Conservation (phyloP, 1,140 invertebrate genomes). For the Drosophila nigrodunni region DNA sequence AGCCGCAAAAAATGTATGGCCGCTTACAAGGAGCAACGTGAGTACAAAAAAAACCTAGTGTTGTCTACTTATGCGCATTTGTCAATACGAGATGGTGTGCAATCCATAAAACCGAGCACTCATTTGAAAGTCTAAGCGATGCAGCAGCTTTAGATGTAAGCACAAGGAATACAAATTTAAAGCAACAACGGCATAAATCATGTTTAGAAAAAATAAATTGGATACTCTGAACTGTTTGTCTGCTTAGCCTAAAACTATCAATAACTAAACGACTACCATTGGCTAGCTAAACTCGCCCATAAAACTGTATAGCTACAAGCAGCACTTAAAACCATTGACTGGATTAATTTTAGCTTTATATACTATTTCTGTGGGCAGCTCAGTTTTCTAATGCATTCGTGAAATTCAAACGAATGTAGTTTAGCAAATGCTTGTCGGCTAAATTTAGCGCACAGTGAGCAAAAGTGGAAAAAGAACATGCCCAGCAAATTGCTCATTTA, state of each 20-base stretch:
- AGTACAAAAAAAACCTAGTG: background rate
- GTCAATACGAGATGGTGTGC: constrained; percentile 39
- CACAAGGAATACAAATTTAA: background rate
- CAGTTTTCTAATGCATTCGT: constrained; percentile 44
- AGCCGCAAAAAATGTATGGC: constrained; percentile 59
- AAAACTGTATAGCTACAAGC: background rate
- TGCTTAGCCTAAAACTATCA: background rate
- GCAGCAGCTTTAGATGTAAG: constrained; percentile 12
- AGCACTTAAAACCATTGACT: constrained; percentile 6
- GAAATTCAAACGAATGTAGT: constrained; percentile 7
- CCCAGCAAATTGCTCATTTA: constrained; percentile 79
- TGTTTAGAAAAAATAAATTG: background rate
- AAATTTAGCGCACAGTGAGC: constrained; percentile 60
- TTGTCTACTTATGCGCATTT: constrained; percentile 56
- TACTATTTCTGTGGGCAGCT: background rate
- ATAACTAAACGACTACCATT: background rate
- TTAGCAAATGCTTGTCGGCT: constrained; percentile 31
- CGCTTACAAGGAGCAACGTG: constrained; percentile 21
- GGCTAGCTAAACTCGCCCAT: background rate
- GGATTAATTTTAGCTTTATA: constrained; percentile 17
- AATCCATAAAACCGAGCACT: constrained; percentile 21
- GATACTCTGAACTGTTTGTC: background rate
- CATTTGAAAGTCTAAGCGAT: constrained; percentile 32
- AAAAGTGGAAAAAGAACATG: constrained; percentile 42
- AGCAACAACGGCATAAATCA: background rate